These are phyloP conservation scores for Diorhabda elongata DNA, from an alignment of 1,140 invertebrate species.

Conservation along the genomic window DNA sequence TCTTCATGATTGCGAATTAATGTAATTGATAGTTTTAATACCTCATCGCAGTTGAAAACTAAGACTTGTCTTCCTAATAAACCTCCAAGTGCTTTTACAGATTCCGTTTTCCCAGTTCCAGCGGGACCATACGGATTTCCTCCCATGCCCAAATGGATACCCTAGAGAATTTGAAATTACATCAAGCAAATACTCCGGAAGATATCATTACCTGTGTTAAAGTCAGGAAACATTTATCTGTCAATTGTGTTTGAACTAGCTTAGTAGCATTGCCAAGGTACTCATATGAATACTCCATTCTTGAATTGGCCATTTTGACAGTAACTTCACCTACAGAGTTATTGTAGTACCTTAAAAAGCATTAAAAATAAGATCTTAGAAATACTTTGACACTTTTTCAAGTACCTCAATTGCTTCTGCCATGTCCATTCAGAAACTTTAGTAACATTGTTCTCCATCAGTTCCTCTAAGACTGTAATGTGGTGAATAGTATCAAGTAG, in stretches of 20 bases:
- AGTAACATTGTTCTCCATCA: conserved; percentile 66
- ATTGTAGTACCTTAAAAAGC: conserved; percentile 54
- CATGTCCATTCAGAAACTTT: conserved; percentile 80
- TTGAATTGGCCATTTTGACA: conserved; percentile 78
- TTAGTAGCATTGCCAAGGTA: conserved; percentile 92
- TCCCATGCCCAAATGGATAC: conserved; percentile 91
- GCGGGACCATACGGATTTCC: conserved; percentile 99
- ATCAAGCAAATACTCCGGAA: background rate
- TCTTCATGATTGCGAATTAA: no score
- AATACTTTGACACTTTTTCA: no score
- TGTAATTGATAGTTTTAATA: conserved; percentile 42
- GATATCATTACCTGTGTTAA: conserved; percentile 70
- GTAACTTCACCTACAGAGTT: conserved; percentile 54
- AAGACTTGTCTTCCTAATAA: conserved; percentile 88
- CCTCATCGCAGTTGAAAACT: conserved; percentile 98
- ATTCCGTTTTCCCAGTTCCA: conserved; percentile 97
- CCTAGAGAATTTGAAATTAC: conserved; percentile 51
- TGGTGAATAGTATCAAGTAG: conserved; percentile 93
- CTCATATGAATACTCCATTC: conserved; percentile 95
- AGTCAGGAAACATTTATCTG: conserved; percentile 94
- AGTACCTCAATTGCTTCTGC: conserved; percentile 89
- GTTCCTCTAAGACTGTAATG: conserved; percentile 72
- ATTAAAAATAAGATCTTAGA: background rate
- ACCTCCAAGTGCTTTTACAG: conserved; percentile 89
- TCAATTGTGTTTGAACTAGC: conserved; percentile 88